Evolutionary conservation across 2,113 vertebrate species (phyloP).

Genomic region (Larimichthys crocea): DNA sequence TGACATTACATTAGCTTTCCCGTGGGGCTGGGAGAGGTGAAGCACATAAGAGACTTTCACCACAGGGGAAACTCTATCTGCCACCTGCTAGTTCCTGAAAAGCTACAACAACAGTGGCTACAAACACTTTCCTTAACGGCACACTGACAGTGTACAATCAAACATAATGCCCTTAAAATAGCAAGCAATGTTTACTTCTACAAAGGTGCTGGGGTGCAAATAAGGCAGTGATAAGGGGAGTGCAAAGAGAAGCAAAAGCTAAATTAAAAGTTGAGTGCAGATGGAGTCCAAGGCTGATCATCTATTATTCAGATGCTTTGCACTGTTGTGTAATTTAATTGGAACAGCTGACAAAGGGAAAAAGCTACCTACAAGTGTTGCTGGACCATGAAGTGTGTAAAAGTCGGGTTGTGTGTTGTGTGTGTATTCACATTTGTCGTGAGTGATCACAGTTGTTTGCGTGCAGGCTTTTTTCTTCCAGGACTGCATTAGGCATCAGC

Average conservation of each 20-base stretch:
- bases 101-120: slow-evolving; percentile 34
- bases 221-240: background rate
- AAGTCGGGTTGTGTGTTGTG: background rate
- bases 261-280: slow-evolving; percentile 58
- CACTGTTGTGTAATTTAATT: slow-evolving; percentile 65
- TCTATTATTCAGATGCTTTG: slow-evolving; percentile 78
- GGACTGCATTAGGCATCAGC: slow-evolving; percentile 44
- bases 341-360: slow-evolving; percentile 74
- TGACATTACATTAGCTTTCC: background rate
- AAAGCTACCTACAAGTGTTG: slow-evolving; percentile 41
- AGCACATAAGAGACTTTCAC: slow-evolving; percentile 47
- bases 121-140: background rate
- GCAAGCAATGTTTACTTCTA: background rate
- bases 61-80: slow-evolving; percentile 34
- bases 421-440: slow-evolving; percentile 2
- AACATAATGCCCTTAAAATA: background rate
- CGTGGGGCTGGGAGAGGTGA: background rate
- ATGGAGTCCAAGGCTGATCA: slow-evolving; percentile 52
- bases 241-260: background rate
- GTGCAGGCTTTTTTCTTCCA: slow-evolving; percentile 24
- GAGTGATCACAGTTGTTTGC: slow-evolving; percentile 20
- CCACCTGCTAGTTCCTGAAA: slow-evolving; percentile 34
- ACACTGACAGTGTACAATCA: background rate
- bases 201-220: background rate
- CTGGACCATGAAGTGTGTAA: slow-evolving; percentile 49